phyloP scores from a whole-genome alignment of 1,140 invertebrate genomes.

The Chlorops oryzae region DNA sequence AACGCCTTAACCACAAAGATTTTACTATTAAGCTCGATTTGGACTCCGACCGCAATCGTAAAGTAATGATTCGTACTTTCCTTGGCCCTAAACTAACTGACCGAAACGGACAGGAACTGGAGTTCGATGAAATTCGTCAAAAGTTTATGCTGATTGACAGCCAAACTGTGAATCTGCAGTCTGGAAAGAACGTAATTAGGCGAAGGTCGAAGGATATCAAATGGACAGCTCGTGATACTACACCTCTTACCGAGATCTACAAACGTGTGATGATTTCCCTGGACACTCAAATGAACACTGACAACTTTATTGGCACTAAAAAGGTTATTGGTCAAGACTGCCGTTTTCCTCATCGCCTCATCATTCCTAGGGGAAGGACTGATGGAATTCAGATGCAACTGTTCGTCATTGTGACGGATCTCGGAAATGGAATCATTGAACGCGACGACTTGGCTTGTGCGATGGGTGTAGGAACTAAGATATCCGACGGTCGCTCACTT shows the following conservation, averaged over 20 bases:
- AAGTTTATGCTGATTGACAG: slow-evolving; percentile 49
- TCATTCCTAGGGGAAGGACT: slow-evolving; percentile 52
- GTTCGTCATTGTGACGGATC: slow-evolving; percentile 47
- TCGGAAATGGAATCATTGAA: too few species aligned
- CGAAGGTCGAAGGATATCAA: slow-evolving; percentile 42
- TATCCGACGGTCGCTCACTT: slow-evolving; percentile 25
- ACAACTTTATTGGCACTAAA: too few species aligned
- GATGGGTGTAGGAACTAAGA: not conserved
- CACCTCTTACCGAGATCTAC: slow-evolving; percentile 33
- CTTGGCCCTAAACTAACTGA: slow-evolving; percentile 26
- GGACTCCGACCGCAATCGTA: slow-evolving; percentile 31
- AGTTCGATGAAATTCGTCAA: slow-evolving; percentile 47
- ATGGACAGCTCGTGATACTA: slow-evolving; percentile 32
- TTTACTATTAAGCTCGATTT: slow-evolving; percentile 39
- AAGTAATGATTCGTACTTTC: slow-evolving; percentile 10
- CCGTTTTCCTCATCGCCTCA: slow-evolving; percentile 43
- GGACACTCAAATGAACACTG: slow-evolving; percentile 30
- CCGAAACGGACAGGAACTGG: slow-evolving; percentile 43
- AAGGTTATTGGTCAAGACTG: slow-evolving; percentile 10
- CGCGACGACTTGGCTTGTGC: not conserved
- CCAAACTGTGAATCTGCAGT: slow-evolving; percentile 43
- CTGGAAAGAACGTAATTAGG: slow-evolving; percentile 46
- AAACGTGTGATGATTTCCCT: slow-evolving; percentile 43
- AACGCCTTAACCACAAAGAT: slow-evolving; percentile 53
- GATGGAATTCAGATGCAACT: slow-evolving; percentile 51